Percentiles rank a stretch among this genome's conserved stretches.
Evolutionary conservation across 1,140 invertebrate genomes (phyloP).

Genomic region (Drosophila neocordata): DNA sequence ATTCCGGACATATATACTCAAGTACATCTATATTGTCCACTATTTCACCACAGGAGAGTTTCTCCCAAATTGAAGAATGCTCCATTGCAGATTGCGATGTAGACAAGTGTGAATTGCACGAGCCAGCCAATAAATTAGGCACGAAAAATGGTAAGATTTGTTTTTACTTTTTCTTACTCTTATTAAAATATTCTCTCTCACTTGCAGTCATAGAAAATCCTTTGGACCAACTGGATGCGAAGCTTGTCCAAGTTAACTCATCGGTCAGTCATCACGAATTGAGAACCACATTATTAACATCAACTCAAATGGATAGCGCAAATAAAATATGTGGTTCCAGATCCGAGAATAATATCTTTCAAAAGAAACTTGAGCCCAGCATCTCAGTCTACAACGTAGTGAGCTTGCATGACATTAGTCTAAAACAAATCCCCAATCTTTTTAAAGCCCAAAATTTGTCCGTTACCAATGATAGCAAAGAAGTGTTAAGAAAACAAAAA

Average conservation of each 20-base stretch:
- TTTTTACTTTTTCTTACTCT: too few species aligned
- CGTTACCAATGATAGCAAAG: background rate
- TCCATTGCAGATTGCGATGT: slow-evolving; percentile 50
- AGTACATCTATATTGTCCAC: slow-evolving; percentile 63
- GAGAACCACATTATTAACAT: slow-evolving; percentile 29
- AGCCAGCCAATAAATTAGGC: slow-evolving; percentile 22
- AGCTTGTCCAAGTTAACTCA: slow-evolving; percentile 42
- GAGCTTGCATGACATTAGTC: slow-evolving; percentile 55
- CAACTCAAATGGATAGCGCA: slow-evolving; percentile 20
- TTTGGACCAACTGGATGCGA: slow-evolving; percentile 45
- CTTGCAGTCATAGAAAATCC: slow-evolving; percentile 6
- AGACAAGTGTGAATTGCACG: slow-evolving; percentile 19
- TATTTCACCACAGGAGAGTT: slow-evolving; percentile 59
- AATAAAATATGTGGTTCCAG: slow-evolving; percentile 50
- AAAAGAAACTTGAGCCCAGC: slow-evolving; percentile 45
- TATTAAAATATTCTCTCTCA: background rate
- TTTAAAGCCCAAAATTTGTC: background rate
- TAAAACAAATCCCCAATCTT: slow-evolving; percentile 4
- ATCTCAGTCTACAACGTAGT: slow-evolving; percentile 57
- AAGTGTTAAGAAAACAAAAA: background rate
- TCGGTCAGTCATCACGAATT: slow-evolving; percentile 44
- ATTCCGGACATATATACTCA: slow-evolving; percentile 54
- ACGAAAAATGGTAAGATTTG: slow-evolving; percentile 34
- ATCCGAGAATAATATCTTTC: slow-evolving; percentile 64
- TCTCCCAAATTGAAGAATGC: slow-evolving; percentile 59